These are phyloP conservation scores for Amphiduros pacificus DNA, from an alignment of 2,888 invertebrate species.

Conservation along the genomic window DNA sequence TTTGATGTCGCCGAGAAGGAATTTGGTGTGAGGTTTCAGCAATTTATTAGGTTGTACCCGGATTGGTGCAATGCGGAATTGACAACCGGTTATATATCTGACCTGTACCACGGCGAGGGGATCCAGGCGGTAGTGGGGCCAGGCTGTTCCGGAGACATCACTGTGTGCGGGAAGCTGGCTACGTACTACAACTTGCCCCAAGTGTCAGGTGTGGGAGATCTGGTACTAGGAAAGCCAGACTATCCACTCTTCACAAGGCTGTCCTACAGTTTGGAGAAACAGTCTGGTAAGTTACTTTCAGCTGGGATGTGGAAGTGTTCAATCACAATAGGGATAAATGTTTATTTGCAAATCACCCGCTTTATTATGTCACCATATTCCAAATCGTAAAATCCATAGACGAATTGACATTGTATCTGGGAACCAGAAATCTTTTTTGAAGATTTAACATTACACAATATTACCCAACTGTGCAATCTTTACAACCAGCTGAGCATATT, in stretches of 20 bases:
- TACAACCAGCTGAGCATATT: too few relatives aligned
- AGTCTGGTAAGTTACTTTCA: conserved; percentile 19
- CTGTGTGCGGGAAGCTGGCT: conserved; percentile 20
- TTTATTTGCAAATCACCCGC: too few relatives aligned
- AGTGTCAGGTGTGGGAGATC: conserved; percentile 24
- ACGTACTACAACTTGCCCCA: conserved; percentile 21
- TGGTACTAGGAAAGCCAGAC: conserved; percentile 28
- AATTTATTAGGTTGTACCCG: conserved; percentile 8
- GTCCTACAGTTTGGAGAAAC: conserved; percentile 33
- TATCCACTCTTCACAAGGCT: conserved; percentile 36
- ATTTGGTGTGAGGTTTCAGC: conserved; percentile 14
- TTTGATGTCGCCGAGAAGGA: conserved; percentile 15
- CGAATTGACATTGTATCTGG: too few relatives aligned
- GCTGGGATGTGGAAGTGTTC: too few relatives aligned
- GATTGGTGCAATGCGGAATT: conserved; percentile 16
- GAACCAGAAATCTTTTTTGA: too few relatives aligned
- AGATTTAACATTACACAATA: too few relatives aligned
- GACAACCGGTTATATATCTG: too few relatives aligned
- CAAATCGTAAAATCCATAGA: too few relatives aligned
- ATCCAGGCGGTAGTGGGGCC: conserved; percentile 22
- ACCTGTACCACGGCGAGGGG: too few relatives aligned
- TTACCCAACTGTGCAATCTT: too few relatives aligned
- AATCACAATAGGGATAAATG: too few relatives aligned
- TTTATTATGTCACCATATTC: conserved; percentile 6
- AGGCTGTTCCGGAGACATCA: conserved; percentile 20